Evolutionary conservation across 2,888 invertebrate genomes (phyloP).

Genomic region (Volucella bombylans): DNA sequence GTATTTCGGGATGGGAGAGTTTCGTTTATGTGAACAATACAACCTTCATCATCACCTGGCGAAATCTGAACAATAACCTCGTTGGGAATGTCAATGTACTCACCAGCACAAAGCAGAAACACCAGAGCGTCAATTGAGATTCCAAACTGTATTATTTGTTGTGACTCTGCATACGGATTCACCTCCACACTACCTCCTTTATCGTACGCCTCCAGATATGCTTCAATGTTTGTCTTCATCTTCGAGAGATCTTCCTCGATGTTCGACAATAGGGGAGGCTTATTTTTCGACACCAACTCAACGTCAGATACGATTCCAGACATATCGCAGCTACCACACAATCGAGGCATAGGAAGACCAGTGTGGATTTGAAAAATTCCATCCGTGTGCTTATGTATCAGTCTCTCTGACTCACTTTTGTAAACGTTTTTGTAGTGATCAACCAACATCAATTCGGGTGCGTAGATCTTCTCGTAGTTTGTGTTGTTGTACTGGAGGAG

Average conservation of each 20-base stretch:
- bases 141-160: slow-evolving; percentile 15
- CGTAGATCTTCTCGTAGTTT: slow-evolving; percentile 76
- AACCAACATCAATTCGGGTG: slow-evolving; percentile 74
- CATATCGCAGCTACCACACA: slow-evolving; percentile 73
- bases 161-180: neutral
- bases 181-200: neutral
- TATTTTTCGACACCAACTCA: slow-evolving; percentile 66
- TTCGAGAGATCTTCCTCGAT: slow-evolving; percentile 58
- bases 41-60: slow-evolving; percentile 38
- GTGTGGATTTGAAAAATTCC: slow-evolving; percentile 76
- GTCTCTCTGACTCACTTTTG: slow-evolving; percentile 24
- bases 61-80: slow-evolving; percentile 76
- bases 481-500: slow-evolving; percentile 74
- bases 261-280: slow-evolving; percentile 64
- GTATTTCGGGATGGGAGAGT: slow-evolving; percentile 78
- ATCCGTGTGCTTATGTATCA: slow-evolving; percentile 66
- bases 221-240: slow-evolving; percentile 74
- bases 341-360: slow-evolving; percentile 77
- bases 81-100: slow-evolving; percentile 77
- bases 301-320: slow-evolving; percentile 75
- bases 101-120: slow-evolving; percentile 77
- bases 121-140: slow-evolving; percentile 78
- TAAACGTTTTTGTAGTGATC: slow-evolving; percentile 77
- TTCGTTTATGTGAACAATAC: slow-evolving; percentile 76
- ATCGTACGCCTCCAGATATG: slow-evolving; percentile 59